Evolutionary conservation across 2,113 vertebrate genomes (phyloP).

Genomic region (Gasterosteus aculeatus): DNA sequence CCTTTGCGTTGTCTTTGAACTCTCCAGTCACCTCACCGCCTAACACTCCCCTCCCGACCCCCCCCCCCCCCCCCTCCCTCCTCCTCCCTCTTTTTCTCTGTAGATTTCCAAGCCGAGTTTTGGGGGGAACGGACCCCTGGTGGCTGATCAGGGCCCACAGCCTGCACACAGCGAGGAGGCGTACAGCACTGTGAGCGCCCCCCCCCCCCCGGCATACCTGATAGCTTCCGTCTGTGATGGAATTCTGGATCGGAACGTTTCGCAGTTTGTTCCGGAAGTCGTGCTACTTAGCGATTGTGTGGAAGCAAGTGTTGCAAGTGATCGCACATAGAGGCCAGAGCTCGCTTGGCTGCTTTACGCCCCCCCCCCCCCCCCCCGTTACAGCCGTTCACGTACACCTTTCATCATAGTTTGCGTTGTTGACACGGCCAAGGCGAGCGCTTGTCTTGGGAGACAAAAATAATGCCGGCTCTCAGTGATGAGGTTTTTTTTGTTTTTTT

Average conservation of each 20-base stretch:
- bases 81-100: conserved; percentile 36
- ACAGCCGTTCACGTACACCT: conserved; percentile 39
- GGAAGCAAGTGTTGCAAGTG: conserved; percentile 26
- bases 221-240: conserved; percentile 12
- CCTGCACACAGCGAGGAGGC: conserved; percentile 78
- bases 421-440: conserved; percentile 44
- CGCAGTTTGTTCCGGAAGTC: not conserved
- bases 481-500: conserved; percentile 75
- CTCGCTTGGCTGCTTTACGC: conserved; percentile 38
- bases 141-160: conserved; percentile 67
- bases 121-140: conserved; percentile 74
- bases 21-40: conserved; percentile 1
- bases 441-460: conserved; percentile 63
- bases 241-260: not conserved
- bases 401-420: conserved; percentile 50
- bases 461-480: conserved; percentile 62
- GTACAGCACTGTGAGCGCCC: conserved; percentile 23
- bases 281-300: conserved; percentile 12
- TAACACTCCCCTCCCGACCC: not conserved
- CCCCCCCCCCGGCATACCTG: not conserved
- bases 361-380: not conserved
- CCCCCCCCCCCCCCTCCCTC: not conserved
- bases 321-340: conserved; percentile 30
- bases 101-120: conserved; percentile 76
- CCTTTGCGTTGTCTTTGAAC: conserved; percentile 52